phyloP scores from a whole-genome alignment of 1,140 invertebrate species.

The Nebria ingens region DNA sequence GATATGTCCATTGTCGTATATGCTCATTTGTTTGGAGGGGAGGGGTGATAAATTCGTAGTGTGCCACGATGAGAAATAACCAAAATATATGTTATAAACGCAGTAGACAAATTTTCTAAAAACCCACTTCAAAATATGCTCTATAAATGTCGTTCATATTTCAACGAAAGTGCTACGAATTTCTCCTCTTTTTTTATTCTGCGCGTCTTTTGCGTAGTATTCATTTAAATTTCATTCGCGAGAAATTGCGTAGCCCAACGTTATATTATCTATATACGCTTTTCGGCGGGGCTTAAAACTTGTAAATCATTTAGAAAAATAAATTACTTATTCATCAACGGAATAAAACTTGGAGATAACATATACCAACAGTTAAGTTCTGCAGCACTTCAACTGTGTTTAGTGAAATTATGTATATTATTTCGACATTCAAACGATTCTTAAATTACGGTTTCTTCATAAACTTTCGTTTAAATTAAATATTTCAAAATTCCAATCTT shows the following conservation, averaged over 20 bases:
- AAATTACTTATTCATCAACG: conserved; percentile 6
- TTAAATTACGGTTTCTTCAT: no score
- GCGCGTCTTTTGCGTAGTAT: neutral
- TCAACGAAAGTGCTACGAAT: neutral
- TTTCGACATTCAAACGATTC: no score
- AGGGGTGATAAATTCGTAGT: neutral
- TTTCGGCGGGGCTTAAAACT: neutral
- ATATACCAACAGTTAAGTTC: no score
- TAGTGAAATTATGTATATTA: no score
- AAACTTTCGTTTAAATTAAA: no score
- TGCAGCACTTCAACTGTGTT: no score
- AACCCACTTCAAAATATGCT: conserved; percentile 9
- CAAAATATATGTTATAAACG: conserved; percentile 5
- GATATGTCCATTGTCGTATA: neutral
- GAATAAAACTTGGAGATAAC: no score
- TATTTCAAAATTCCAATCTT: no score
- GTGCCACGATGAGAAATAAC: neutral
- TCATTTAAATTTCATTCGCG: neutral
- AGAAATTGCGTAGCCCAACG: neutral
- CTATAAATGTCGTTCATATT: conserved; percentile 9
- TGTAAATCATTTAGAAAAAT: conserved; percentile 9
- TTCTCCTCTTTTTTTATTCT: conserved; percentile 1
- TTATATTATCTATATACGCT: neutral
- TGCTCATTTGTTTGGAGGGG: neutral
- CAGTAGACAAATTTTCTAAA: conserved; percentile 7